Percentiles rank a stretch among this genome's conserved stretches.
These are phyloP conservation scores for Alexandromys fortis DNA, from an alignment of 2,113 vertebrate genomes.

Conservation along the genomic window DNA sequence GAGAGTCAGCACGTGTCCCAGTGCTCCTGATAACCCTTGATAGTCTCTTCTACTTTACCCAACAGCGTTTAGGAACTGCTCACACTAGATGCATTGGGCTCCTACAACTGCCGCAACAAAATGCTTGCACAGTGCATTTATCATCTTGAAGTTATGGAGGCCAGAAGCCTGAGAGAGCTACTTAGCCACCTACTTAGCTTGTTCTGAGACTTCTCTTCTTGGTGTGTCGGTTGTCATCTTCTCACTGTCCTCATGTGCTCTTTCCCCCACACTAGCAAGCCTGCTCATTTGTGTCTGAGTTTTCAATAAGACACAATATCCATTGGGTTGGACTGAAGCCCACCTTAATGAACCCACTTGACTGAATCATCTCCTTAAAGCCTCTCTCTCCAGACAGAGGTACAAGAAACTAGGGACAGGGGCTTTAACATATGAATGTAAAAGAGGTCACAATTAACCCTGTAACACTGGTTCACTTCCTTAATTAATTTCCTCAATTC, in stretches of 20 bases:
- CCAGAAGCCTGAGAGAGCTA: not conserved
- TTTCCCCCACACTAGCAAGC: not conserved
- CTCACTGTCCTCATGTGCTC: rapidly evolving
- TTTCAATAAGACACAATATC: not conserved
- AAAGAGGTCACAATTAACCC: not conserved
- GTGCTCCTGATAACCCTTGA: not conserved
- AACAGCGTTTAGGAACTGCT: not conserved
- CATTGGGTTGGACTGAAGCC: not conserved
- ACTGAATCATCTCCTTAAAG: not conserved
- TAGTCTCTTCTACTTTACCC: not conserved
- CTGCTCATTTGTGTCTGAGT: not conserved
- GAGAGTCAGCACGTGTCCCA: not conserved
- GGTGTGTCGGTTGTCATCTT: not conserved
- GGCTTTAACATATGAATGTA: not conserved
- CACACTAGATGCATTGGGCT: not conserved
- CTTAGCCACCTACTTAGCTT: not conserved
- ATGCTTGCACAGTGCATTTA: not conserved
- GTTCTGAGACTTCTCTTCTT: not conserved
- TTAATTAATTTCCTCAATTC: not conserved
- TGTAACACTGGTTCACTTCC: not conserved
- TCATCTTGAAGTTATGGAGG: not conserved
- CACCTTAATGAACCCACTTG: not conserved
- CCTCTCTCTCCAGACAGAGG: not conserved
- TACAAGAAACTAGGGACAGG: not conserved
- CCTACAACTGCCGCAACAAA: not conserved